Percentiles rank a stretch among this genome's conserved stretches.
phyloP scores from a whole-genome alignment of 2,797 vertebrate genomes.

The Lutjanus campechanus region DNA sequence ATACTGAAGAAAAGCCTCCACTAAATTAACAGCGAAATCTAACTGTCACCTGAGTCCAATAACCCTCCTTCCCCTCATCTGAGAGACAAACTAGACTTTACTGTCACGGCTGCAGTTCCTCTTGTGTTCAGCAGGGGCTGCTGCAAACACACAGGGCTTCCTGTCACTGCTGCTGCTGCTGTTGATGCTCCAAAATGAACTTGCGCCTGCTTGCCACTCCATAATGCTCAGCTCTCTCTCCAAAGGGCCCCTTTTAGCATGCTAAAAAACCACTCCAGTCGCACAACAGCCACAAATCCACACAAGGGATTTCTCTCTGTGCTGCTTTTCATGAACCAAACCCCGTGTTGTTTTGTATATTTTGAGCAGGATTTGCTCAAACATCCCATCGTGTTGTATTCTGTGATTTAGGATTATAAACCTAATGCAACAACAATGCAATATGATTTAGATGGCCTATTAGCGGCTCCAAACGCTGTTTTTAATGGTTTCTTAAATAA shows the following conservation, averaged over 20 bases:
- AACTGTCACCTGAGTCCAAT: constrained; percentile 25
- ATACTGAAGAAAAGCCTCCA: not conserved
- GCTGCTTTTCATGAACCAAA: constrained; percentile 14
- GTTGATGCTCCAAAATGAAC: constrained; percentile 52
- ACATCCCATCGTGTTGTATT: constrained; percentile 17
- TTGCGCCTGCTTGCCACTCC: constrained; percentile 33
- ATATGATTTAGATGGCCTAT: not conserved
- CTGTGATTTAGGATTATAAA: not conserved
- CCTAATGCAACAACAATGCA: not conserved
- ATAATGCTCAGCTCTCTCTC: constrained; percentile 31
- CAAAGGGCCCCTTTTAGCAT: constrained; percentile 19
- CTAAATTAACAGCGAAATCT: constrained; percentile 6
- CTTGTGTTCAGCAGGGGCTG: constrained; percentile 69
- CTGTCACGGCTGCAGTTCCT: constrained; percentile 44
- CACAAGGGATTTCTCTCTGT: constrained; percentile 5
- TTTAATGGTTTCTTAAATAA: not conserved
- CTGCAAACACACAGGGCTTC: constrained; percentile 63
- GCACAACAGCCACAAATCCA: constrained; percentile 9
- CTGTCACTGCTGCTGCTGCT: constrained; percentile 29
- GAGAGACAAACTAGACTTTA: not conserved
- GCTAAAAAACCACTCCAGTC: constrained; percentile 32
- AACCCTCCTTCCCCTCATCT: constrained; percentile 5
- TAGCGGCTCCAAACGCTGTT: not conserved
- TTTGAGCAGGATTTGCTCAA: constrained; percentile 5
- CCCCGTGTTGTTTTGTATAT: not conserved